Conservation (phyloP, 1,140 invertebrate species). For the Pygmarrhopalites habei region DNA sequence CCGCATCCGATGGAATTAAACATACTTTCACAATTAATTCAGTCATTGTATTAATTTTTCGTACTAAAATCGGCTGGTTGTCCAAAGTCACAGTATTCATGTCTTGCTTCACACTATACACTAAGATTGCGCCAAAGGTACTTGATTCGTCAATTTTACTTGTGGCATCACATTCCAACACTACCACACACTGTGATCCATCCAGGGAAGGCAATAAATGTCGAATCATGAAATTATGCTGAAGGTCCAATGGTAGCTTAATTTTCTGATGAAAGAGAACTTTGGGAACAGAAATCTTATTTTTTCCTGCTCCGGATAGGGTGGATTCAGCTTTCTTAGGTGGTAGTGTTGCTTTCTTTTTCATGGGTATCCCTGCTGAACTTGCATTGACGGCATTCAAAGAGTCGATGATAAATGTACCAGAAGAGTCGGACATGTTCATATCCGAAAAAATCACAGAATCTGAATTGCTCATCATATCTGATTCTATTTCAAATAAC, state of each 20-base stretch:
- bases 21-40: constrained; percentile 18
- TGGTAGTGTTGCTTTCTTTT: constrained; percentile 8
- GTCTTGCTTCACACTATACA: constrained; percentile 42
- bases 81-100: constrained; percentile 39
- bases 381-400: not conserved
- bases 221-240: constrained; percentile 13
- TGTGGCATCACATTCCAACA: not conserved
- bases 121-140: constrained; percentile 42
- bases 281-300: not conserved
- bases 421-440: constrained; percentile 32
- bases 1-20: constrained; percentile 16
- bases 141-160: not conserved
- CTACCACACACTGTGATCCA: constrained; percentile 16
- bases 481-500: too few species aligned
- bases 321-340: not conserved
- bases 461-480: constrained; percentile 30
- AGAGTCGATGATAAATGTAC: constrained; percentile 24
- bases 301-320: not conserved
- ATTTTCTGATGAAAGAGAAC: constrained; percentile 25
- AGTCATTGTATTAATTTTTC: constrained; percentile 17
- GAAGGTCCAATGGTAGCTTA: constrained; percentile 20
- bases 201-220: constrained; percentile 21
- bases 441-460: constrained; percentile 35
- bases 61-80: constrained; percentile 40
- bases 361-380: not conserved